Evolutionary conservation across 2,797 vertebrate species (phyloP).

Genomic region (Dendrocincla fuliginosa): DNA sequence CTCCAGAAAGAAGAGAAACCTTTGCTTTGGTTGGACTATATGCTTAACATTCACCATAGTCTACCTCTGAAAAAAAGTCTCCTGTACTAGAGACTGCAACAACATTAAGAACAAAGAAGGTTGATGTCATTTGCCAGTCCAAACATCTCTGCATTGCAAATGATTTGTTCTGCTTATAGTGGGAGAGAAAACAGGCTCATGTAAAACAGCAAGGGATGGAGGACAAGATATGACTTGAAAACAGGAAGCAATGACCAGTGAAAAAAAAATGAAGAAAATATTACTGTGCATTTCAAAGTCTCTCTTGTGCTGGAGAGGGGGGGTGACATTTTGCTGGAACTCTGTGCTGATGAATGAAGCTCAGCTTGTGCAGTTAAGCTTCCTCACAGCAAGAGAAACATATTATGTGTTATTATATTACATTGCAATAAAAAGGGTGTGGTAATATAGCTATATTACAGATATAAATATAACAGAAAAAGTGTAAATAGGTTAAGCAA

Average conservation of each 20-base stretch:
- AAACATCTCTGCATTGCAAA: not conserved
- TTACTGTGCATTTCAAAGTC: not conserved
- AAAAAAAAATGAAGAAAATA: not conserved
- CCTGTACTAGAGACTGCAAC: not conserved
- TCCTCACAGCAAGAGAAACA: not conserved
- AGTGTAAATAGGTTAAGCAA: slow-evolving; percentile 18
- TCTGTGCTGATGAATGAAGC: not conserved
- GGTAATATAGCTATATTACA: slow-evolving; percentile 40
- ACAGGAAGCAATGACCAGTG: not conserved
- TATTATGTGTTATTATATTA: slow-evolving; percentile 2
- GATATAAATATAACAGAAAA: slow-evolving; percentile 42
- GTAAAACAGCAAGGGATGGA: not conserved
- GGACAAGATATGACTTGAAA: not conserved
- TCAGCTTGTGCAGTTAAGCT: not conserved
- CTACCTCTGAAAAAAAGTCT: not conserved
- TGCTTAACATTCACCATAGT: not conserved
- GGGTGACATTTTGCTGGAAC: not conserved
- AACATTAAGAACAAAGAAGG: not conserved
- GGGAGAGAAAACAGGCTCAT: not conserved
- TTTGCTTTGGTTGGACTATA: not conserved
- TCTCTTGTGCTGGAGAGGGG: not conserved
- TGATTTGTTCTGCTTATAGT: not conserved
- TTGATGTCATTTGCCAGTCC: not conserved
- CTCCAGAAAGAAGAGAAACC: not conserved
- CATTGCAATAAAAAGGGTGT: slow-evolving; percentile 31